Base-by-base conservation (phyloP, 1,140 invertebrate species). In the Drosophila miranda region DNA sequence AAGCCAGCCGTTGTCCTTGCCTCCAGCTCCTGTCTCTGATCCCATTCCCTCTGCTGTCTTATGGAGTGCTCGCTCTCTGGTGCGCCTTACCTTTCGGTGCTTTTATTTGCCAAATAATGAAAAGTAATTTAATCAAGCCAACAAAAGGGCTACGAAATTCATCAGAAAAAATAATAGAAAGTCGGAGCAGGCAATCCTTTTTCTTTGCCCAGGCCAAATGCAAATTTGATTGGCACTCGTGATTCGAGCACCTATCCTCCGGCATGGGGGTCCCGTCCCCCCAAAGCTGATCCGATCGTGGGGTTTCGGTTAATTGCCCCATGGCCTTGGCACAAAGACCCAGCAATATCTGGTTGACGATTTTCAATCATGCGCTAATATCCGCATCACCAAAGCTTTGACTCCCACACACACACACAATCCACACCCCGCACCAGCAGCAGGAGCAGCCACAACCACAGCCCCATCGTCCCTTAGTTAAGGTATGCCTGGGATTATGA, bases 101-200 rank as follows among this genome's bases (percentile, higher is more conserved):
- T 82, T 77, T 87, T 86, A 81, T 86, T 86, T 75, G 78, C 52
- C 78, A 87, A 86, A 87, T 87, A 87, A 87, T 82, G 82, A 87
- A 87, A 87, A 87, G 80, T 87, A 88, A 87, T 87, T 87, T 87
- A 87, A 87, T 87, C 82, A 87, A 88, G 83, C 70, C 80, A 82
- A 87, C 82, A 87, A 87, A 87, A 56, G 67, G 56, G 70, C 21
- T 55, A 61, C 41, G 46, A 69, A 72, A 81, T 76, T 76, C 78
- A 58, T 81, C 67, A 77, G 66, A 42, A 30, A 49, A 66, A 66
- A 55, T 45, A 51, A 62, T 43, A 67, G 21, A 51, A 53, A 49
- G 52, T 59, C 61, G 41, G 34, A 23, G 45, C 7, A 45, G 11
- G 13, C 41, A 16, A 42, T 43, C 57, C 45, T 19, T 43, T 61